Conservation (phyloP, 2,797 vertebrate genomes). For the Hyperoplus immaculatus region DNA sequence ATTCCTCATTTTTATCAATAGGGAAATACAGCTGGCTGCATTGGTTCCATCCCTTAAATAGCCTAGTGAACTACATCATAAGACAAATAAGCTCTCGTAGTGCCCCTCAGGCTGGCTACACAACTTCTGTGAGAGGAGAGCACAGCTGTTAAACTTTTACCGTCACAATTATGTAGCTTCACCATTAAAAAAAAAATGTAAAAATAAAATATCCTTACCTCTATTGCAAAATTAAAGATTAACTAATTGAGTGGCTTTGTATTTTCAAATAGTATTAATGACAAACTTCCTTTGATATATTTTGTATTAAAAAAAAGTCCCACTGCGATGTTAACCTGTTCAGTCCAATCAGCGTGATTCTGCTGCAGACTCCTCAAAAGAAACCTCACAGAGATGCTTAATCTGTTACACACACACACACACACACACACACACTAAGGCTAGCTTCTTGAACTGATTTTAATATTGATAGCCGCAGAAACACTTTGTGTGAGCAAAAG, state of each 20-base stretch:
- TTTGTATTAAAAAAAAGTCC: conserved; percentile 27
- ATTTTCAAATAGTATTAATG: neutral
- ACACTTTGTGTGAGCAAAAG: conserved; percentile 48
- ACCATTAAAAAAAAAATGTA: neutral
- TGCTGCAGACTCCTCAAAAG: conserved; percentile 2
- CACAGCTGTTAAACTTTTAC: too few species aligned
- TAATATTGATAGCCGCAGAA: conserved; percentile 57
- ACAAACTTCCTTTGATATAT: conserved; percentile 4
- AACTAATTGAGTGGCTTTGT: neutral
- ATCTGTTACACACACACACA: conserved; percentile 13
- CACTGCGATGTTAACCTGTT: conserved; percentile 13
- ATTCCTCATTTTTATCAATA: too few species aligned
- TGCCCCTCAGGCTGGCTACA: too few species aligned
- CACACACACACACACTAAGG: conserved; percentile 12
- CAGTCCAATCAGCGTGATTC: conserved; percentile 28
- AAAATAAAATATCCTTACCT: neutral
- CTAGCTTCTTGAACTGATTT: conserved; percentile 36
- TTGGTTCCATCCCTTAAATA: too few species aligned
- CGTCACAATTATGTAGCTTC: neutral
- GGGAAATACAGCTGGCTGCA: too few species aligned
- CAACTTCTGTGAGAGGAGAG: too few species aligned
- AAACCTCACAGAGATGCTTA: conserved; percentile 11
- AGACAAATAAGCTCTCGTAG: too few species aligned
- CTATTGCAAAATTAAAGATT: neutral
- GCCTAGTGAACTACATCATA: too few species aligned